Evolutionary conservation across 2,113 vertebrate genomes (phyloP).

Genomic region (Hyperopisus bebe): DNA sequence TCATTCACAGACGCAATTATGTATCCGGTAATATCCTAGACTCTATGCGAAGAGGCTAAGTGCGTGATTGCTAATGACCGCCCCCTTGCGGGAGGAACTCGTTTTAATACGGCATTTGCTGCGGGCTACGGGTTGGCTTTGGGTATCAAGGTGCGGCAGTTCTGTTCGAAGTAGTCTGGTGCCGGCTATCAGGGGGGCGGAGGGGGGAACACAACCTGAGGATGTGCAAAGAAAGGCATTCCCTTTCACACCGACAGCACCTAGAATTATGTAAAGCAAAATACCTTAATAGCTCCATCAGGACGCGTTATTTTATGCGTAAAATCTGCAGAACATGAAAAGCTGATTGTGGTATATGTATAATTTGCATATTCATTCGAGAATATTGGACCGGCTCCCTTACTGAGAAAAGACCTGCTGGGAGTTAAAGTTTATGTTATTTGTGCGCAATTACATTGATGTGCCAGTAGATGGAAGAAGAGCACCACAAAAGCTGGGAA

Average conservation of each 20-base stretch:
- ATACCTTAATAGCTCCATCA: not conserved
- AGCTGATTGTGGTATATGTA: not conserved
- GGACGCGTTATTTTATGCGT: not conserved
- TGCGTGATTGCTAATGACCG: not conserved
- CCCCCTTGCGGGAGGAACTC: not conserved
- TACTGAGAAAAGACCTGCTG: not conserved
- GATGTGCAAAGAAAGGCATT: not conserved
- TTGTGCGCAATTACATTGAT: not conserved
- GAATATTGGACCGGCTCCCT: not conserved
- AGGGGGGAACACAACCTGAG: not conserved
- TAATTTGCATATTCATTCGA: not conserved
- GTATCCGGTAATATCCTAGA: not conserved
- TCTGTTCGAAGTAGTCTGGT: not conserved
- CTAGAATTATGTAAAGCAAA: not conserved
- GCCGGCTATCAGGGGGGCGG: not conserved
- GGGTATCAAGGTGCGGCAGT: not conserved
- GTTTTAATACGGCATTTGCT: not conserved
- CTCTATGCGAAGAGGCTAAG: not conserved
- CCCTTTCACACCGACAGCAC: not conserved
- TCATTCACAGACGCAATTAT: not conserved
- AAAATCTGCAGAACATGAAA: not conserved
- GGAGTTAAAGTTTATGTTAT: not conserved
- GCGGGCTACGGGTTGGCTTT: not conserved
- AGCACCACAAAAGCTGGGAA: not conserved
- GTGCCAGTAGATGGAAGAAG: not conserved